Conservation (phyloP, 2,113 vertebrate genomes). For the Thalassoma bifasciatum region DNA sequence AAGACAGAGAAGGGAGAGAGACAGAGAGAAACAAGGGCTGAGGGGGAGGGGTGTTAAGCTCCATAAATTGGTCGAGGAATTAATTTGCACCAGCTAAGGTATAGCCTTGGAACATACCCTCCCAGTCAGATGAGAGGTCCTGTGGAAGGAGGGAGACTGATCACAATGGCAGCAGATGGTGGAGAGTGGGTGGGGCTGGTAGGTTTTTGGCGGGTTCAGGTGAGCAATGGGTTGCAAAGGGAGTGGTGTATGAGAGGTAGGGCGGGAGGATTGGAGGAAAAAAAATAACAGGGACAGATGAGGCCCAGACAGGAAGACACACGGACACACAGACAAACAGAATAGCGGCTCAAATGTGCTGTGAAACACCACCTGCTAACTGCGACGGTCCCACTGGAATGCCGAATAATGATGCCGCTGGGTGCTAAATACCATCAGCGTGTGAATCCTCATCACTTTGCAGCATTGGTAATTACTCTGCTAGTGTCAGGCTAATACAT, state of each 20-base stretch:
- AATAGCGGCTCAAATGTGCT: constrained; percentile 86
- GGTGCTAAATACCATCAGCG: constrained; percentile 68
- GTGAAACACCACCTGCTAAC: constrained; percentile 82
- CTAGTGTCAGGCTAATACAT: constrained; percentile 70
- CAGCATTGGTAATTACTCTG: constrained; percentile 75
- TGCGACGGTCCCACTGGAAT: constrained; percentile 48
- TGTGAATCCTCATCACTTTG: constrained; percentile 73
- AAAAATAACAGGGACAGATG: constrained; percentile 66
- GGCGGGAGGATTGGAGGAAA: constrained; percentile 49
- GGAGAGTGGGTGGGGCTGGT: constrained; percentile 54
- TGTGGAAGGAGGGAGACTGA: constrained; percentile 88
- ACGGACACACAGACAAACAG: constrained; percentile 68
- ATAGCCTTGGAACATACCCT: constrained; percentile 94
- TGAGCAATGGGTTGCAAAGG: constrained; percentile 45
- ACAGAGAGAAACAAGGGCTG: constrained; percentile 27
- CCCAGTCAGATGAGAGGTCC: constrained; percentile 84
- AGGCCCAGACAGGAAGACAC: constrained; percentile 17
- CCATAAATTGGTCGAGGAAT: constrained; percentile 82
- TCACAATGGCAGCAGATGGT: constrained; percentile 98
- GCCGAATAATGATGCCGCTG: constrained; percentile 56
- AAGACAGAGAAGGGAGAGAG: constrained; percentile 73
- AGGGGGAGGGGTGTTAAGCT: constrained; percentile 46
- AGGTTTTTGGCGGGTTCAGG: constrained; percentile 25
- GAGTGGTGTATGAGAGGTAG: constrained; percentile 24
- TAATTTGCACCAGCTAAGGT: constrained; percentile 82